Percentiles rank a stretch among this genome's conserved stretches.
Conservation (phyloP, 2,888 invertebrate genomes). For the Eupithecia inturbata region DNA sequence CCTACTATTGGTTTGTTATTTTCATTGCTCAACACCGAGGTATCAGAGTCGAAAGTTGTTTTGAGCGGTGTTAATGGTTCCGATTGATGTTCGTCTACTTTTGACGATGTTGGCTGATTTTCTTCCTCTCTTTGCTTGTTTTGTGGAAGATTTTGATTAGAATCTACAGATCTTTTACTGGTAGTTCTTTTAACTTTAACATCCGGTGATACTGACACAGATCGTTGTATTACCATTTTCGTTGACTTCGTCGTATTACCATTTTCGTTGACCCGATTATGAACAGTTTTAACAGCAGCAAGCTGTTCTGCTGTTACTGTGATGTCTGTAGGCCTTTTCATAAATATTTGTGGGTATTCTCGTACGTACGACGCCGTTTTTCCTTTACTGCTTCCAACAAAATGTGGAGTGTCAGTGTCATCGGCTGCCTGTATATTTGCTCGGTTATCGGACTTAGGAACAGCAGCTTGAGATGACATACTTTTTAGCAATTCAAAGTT, state of each 20-base stretch:
- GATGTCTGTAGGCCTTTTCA: slow-evolving; percentile 61
- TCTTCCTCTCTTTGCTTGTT: slow-evolving; percentile 17
- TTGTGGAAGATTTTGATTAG: slow-evolving; percentile 25
- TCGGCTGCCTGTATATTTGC: slow-evolving; percentile 49
- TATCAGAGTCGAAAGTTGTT: not conserved
- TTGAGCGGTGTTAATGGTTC: not conserved
- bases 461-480: slow-evolving; percentile 37
- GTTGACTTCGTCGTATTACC: slow-evolving; percentile 27
- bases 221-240: slow-evolving; percentile 26
- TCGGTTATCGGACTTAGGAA: slow-evolving; percentile 42
- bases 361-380: slow-evolving; percentile 68
- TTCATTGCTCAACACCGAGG: not conserved
- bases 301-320: slow-evolving; percentile 38
- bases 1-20: not conserved
- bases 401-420: slow-evolving; percentile 63
- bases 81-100: not conserved
- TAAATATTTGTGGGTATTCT: slow-evolving; percentile 77
- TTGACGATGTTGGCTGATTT: slow-evolving; percentile 3
- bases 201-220: slow-evolving; percentile 34
- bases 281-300: slow-evolving; percentile 38
- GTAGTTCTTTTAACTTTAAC: slow-evolving; percentile 27
- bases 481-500: slow-evolving; percentile 48
- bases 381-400: slow-evolving; percentile 61
- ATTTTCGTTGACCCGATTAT: slow-evolving; percentile 37
- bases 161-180: slow-evolving; percentile 26